These are phyloP conservation scores for Gallinago nigripennis DNA, from an alignment of 2,797 vertebrate species.

Conservation along the genomic window DNA sequence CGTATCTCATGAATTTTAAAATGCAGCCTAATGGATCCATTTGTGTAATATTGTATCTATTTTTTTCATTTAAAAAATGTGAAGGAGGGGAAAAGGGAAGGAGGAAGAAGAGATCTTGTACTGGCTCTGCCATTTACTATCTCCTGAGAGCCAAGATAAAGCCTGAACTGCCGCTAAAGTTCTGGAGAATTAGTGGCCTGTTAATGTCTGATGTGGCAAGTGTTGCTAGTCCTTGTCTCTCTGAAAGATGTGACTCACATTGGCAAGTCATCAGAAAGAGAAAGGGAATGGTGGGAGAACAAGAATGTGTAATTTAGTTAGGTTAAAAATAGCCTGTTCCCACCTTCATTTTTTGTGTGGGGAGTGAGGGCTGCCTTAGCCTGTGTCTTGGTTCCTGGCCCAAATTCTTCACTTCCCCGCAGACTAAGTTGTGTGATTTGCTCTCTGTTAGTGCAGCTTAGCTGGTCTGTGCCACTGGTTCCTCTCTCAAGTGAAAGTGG, in stretches of 20 bases:
- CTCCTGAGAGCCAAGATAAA: neutral
- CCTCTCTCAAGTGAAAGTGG: neutral
- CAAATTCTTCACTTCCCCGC: too few relatives aligned
- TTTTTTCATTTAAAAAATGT: neutral
- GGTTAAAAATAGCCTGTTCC: conserved; percentile 36
- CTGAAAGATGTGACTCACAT: conserved; percentile 40
- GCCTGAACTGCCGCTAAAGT: neutral
- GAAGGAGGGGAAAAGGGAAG: neutral
- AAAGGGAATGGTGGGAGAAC: conserved; percentile 22
- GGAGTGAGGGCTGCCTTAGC: neutral
- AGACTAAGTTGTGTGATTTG: neutral
- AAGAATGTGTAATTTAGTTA: conserved; percentile 18
- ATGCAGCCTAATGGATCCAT: neutral
- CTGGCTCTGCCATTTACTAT: neutral
- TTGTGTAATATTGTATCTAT: neutral
- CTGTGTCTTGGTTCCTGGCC: too few relatives aligned
- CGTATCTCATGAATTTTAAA: neutral
- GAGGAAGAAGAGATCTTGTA: neutral
- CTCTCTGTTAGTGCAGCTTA: neutral
- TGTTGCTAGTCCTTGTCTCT: neutral
- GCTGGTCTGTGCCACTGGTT: neutral
- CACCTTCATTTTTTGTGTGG: neutral
- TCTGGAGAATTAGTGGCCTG: neutral
- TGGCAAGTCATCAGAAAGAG: conserved; percentile 1
- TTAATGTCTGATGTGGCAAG: neutral